These are phyloP conservation scores for Achatina immaculata DNA, from an alignment of 1,140 invertebrate genomes.

Conservation along the genomic window DNA sequence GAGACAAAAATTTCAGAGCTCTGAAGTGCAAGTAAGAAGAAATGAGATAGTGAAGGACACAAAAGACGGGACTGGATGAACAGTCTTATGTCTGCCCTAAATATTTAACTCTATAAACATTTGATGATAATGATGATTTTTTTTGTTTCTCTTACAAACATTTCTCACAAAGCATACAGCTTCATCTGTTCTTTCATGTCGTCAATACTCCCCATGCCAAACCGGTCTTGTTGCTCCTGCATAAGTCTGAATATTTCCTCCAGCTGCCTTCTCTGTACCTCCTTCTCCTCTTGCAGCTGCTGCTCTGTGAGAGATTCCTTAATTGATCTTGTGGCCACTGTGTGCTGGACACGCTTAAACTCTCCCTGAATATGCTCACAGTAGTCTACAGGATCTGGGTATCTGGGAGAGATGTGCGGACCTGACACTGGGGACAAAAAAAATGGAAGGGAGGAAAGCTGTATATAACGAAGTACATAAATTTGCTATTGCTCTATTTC, in stretches of 20 bases:
- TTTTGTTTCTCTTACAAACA: no score
- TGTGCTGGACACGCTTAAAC: slow-evolving; percentile 65
- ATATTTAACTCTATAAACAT: no score
- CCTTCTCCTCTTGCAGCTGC: slow-evolving; percentile 62
- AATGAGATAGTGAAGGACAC: no score
- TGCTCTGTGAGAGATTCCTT: slow-evolving; percentile 59
- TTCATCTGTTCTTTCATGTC: slow-evolving; percentile 69
- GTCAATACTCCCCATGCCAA: slow-evolving; percentile 62
- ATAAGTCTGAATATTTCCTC: slow-evolving; percentile 67
- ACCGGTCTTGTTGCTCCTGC: slow-evolving; percentile 64
- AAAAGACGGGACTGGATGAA: no score
- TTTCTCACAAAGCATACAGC: slow-evolving; percentile 54
- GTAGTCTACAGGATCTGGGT: slow-evolving; percentile 63
- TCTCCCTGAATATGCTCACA: slow-evolving; percentile 69
- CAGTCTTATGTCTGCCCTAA: no score
- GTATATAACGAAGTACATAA: background rate
- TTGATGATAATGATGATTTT: no score
- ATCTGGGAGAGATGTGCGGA: background rate
- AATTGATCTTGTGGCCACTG: slow-evolving; percentile 60
- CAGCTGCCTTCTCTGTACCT: slow-evolving; percentile 62
- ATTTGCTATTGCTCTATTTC: no score
- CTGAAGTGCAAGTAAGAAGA: no score
- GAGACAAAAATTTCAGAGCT: no score
- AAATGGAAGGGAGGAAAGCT: no score
- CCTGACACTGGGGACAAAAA: background rate